Conservation (phyloP, 2,888 invertebrate genomes). For the Lepidocyrtinus sp. region DNA sequence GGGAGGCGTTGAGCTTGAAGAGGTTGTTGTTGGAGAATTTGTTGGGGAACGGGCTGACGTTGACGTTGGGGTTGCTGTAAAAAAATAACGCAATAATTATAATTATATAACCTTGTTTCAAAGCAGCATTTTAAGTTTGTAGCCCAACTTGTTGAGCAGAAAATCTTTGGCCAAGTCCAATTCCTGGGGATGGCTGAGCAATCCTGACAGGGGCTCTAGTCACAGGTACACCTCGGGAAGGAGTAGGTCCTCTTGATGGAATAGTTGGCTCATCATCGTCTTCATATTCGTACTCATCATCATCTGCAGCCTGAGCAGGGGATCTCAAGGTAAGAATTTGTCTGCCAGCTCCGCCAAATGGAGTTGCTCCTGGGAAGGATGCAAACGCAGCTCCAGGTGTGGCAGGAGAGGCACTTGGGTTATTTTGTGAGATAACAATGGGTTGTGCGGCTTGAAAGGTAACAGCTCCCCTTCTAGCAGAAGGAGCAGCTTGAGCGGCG, state of each 20-base stretch:
- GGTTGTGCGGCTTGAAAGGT: slow-evolving; percentile 55
- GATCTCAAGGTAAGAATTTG: slow-evolving; percentile 58
- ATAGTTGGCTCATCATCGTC: slow-evolving; percentile 67
- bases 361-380: slow-evolving; percentile 51
- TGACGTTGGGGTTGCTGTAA: slow-evolving; percentile 52
- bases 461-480: slow-evolving; percentile 37
- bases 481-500: slow-evolving; percentile 45
- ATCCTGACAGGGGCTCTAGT: slow-evolving; percentile 57
- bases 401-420: slow-evolving; percentile 56
- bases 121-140: background rate
- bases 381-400: slow-evolving; percentile 49
- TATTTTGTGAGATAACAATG: slow-evolving; percentile 49
- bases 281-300: slow-evolving; percentile 70
- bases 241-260: slow-evolving; percentile 30
- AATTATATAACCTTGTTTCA: background rate
- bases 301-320: slow-evolving; percentile 59
- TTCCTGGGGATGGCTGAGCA: slow-evolving; percentile 48
- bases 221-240: slow-evolving; percentile 36
- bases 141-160: background rate
- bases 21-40: slow-evolving; percentile 28
- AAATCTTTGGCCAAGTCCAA: slow-evolving; percentile 16
- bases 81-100: slow-evolving; percentile 3
- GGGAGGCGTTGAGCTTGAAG: background rate
- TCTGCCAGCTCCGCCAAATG: slow-evolving; percentile 44
- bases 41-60: slow-evolving; percentile 27